Evolutionary conservation across 2,888 invertebrate genomes (phyloP).

Genomic region (Xanthia icteritia): DNA sequence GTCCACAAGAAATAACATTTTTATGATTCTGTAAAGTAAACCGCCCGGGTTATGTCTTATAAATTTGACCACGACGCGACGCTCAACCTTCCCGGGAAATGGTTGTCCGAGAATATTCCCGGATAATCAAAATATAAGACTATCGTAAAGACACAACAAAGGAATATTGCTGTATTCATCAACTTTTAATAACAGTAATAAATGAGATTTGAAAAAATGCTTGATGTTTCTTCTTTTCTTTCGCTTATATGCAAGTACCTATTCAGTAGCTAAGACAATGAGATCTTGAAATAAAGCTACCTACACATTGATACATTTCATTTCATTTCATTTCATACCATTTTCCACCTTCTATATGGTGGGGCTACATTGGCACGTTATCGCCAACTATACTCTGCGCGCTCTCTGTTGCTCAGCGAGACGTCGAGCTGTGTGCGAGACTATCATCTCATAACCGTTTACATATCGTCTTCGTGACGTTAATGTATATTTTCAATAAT

Average conservation of each 20-base stretch:
- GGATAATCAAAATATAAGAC: slow-evolving; percentile 54
- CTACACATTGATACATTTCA: neutral
- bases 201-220: slow-evolving; percentile 34
- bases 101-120: slow-evolving; percentile 47
- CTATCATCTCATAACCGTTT: slow-evolving; percentile 31
- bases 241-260: neutral
- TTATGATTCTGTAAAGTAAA: slow-evolving; percentile 66
- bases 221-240: slow-evolving; percentile 19
- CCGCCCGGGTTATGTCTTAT: slow-evolving; percentile 61
- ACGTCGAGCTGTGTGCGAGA: too few species aligned
- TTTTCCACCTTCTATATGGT: slow-evolving; percentile 7
- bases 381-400: too few species aligned
- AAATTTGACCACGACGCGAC: slow-evolving; percentile 59
- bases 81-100: slow-evolving; percentile 41
- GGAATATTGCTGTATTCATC: slow-evolving; percentile 34
- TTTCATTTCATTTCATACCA: too few species aligned
- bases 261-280: neutral
- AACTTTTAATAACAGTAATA: slow-evolving; percentile 47
- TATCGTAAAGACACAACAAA: slow-evolving; percentile 56
- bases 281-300: slow-evolving; percentile 18
- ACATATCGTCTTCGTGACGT: slow-evolving; percentile 25
- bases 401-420: too few species aligned
- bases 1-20: slow-evolving; percentile 64
- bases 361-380: too few species aligned
- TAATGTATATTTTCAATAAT: slow-evolving; percentile 50